phyloP scores from a whole-genome alignment of 2,888 invertebrate species.

The Trypoxylon attenuatum region DNA sequence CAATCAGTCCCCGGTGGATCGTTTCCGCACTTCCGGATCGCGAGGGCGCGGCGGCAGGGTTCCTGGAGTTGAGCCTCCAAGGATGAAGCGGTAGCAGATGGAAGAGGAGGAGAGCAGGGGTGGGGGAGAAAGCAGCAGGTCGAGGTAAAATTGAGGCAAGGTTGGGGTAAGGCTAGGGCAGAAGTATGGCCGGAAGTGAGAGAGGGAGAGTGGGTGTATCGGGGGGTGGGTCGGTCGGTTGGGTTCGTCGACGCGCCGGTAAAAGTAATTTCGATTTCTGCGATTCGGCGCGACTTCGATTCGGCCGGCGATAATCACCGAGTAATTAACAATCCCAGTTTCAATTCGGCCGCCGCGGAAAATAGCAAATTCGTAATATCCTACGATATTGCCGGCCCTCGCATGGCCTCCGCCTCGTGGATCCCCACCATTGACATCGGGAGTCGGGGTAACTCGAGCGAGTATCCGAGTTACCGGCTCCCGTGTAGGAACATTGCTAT shows the following conservation, averaged over 20 bases:
- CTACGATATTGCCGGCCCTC: constrained; percentile 72
- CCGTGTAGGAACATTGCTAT: neutral
- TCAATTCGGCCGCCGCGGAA: constrained; percentile 72
- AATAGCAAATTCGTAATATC: constrained; percentile 75
- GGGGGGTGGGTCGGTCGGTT: constrained; percentile 2
- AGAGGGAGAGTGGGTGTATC: constrained; percentile 12
- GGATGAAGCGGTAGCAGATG: too few relatives aligned
- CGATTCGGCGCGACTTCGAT: constrained; percentile 64
- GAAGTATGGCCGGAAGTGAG: neutral
- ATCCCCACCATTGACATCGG: constrained; percentile 25
- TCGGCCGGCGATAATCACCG: constrained; percentile 70
- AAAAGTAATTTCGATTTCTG: constrained; percentile 71
- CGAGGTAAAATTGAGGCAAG: neutral
- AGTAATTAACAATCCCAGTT: constrained; percentile 75
- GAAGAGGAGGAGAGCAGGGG: too few relatives aligned
- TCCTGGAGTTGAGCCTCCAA: too few relatives aligned
- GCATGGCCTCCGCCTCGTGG: constrained; percentile 47
- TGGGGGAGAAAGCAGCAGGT: neutral
- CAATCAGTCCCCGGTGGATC: too few relatives aligned
- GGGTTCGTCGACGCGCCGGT: constrained; percentile 12
- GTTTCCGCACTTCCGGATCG: too few relatives aligned
- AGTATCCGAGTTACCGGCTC: constrained; percentile 42
- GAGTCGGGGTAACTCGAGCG: constrained; percentile 42
- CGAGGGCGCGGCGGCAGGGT: neutral
- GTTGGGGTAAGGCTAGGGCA: neutral